Conservation (phyloP, 2,888 invertebrate genomes). For the Calliscelio sp. region DNA sequence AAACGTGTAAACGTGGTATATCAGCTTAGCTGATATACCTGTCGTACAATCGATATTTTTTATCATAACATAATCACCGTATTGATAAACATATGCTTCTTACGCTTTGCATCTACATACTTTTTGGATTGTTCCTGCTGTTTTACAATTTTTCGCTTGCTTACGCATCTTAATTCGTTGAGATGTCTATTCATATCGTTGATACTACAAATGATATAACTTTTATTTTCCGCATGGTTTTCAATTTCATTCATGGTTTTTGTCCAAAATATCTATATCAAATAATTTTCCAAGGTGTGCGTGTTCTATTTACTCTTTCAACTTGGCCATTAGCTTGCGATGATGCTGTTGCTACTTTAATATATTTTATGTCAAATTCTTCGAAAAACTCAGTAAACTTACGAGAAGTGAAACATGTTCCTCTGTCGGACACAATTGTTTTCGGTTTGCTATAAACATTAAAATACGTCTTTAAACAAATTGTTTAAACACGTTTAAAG, state of each 20-base stretch:
- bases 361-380: constrained; percentile 10
- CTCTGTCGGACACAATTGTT: neutral
- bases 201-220: neutral
- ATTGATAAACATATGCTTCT: constrained; percentile 47
- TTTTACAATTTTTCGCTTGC: constrained; percentile 13
- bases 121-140: constrained; percentile 11
- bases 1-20: too few relatives aligned
- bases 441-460: neutral
- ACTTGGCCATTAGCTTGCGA: constrained; percentile 46
- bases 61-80: constrained; percentile 66
- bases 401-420: neutral
- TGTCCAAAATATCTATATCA: constrained; percentile 4
- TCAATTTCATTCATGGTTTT: neutral
- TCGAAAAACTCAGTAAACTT: constrained; percentile 17
- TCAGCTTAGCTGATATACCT: constrained; percentile 71
- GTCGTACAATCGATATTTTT: constrained; percentile 31
- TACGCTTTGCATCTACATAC: constrained; percentile 35
- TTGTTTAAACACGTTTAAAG: too few relatives aligned
- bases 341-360: constrained; percentile 36
- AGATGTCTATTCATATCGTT: neutral
- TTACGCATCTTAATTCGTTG: neutral
- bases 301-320: constrained; percentile 21
- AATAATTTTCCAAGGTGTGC: constrained; percentile 18
- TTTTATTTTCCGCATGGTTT: neutral
- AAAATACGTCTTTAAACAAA: constrained; percentile 15